phyloP scores from a whole-genome alignment of 2,888 invertebrate genomes.

The Mythimna impura region DNA sequence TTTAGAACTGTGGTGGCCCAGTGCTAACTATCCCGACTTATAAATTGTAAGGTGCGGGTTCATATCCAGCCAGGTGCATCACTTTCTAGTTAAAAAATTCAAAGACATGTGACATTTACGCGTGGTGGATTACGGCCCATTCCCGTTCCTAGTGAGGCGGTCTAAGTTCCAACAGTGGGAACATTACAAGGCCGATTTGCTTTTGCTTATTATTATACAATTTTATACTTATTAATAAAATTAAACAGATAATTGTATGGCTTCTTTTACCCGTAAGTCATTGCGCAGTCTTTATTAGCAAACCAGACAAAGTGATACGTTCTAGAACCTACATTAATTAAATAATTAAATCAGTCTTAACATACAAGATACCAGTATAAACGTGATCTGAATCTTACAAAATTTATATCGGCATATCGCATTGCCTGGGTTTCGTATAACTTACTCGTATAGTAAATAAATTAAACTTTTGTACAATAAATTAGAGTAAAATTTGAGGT shows the following conservation, averaged over 20 bases:
- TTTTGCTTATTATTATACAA: too few species aligned
- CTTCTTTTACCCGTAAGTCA: too few species aligned
- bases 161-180: not conserved
- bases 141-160: not conserved
- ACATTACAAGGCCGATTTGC: not conserved
- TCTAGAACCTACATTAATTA: constrained; percentile 5
- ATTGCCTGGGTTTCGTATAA: constrained; percentile 11
- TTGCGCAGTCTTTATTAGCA: not conserved
- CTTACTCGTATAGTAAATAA: constrained; percentile 11
- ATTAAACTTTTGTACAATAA: constrained; percentile 41
- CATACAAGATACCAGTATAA: not conserved
- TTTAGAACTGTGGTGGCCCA: too few species aligned
- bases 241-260: too few species aligned
- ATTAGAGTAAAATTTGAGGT: constrained; percentile 26
- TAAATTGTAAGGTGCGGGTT: too few species aligned
- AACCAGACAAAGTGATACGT: too few species aligned
- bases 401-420: constrained; percentile 7
- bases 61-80: too few species aligned
- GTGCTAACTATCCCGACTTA: too few species aligned
- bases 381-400: constrained; percentile 19
- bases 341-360: not conserved
- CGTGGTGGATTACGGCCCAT: too few species aligned
- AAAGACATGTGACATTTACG: too few species aligned
- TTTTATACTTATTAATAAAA: too few species aligned
- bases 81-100: too few species aligned